Evolutionary conservation across 2,113 vertebrate genomes (phyloP).

Genomic region (Centropristis striata): DNA sequence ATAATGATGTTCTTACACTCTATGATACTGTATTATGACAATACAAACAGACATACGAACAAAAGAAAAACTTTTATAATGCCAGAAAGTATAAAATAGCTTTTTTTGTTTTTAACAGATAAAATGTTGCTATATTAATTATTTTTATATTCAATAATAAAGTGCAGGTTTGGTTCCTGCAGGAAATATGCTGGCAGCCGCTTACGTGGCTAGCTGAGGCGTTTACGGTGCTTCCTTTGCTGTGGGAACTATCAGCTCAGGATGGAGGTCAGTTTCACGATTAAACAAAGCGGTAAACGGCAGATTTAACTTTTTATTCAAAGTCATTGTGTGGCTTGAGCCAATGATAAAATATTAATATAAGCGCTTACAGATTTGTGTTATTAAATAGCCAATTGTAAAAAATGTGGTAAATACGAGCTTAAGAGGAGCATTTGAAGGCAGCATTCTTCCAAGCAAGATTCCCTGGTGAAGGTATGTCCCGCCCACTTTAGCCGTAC

Average conservation of each 20-base stretch:
- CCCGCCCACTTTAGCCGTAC: too few species aligned
- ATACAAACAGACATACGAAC: too few species aligned
- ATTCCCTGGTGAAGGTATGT: too few species aligned
- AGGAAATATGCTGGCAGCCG: conserved; percentile 53
- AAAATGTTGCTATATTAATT: too few species aligned
- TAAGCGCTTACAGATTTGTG: background rate
- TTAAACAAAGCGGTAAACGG: background rate
- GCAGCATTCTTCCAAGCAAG: conserved; percentile 8
- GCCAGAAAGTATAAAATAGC: too few species aligned
- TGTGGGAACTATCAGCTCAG: background rate
- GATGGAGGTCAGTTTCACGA: background rate
- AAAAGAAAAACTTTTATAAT: too few species aligned
- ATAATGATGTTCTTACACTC: too few species aligned
- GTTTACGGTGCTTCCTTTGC: rapidly evolving
- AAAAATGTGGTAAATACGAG: background rate
- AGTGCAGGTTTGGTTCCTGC: too few species aligned
- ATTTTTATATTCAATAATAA: too few species aligned
- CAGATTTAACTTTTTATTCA: rapidly evolving
- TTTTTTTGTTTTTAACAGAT: too few species aligned
- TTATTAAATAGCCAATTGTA: too few species aligned
- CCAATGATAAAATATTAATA: rapidly evolving
- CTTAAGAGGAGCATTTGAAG: background rate
- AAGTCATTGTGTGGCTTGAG: rapidly evolving
- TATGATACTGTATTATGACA: too few species aligned
- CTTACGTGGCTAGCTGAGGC: conserved; percentile 75